A percentile compares a stretch with the other conserved stretches of the same genome.
These are phyloP conservation scores for Rutpela maculata DNA, from an alignment of 2,888 invertebrate genomes.

Conservation along the genomic window DNA sequence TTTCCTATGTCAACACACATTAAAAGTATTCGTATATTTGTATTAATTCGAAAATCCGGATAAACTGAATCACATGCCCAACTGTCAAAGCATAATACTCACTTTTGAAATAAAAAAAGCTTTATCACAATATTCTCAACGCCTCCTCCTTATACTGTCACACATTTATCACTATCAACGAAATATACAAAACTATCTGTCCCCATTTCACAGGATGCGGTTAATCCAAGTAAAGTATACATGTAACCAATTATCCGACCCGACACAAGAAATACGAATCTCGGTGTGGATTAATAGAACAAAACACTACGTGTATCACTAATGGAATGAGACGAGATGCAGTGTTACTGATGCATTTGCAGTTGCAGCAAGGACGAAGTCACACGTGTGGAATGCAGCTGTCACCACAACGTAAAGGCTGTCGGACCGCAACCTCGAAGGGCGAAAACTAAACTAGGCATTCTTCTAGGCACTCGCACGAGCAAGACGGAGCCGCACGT, in stretches of 20 bases:
- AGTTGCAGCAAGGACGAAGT: constrained; percentile 31
- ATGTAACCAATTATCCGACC: too few relatives aligned
- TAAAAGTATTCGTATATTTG: too few relatives aligned
- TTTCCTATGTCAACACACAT: neutral
- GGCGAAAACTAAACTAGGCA: constrained; percentile 35
- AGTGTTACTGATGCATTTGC: constrained; percentile 21
- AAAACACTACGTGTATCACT: constrained; percentile 20
- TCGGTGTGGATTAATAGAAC: neutral
- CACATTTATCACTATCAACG: constrained; percentile 21
- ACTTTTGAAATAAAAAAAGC: neutral
- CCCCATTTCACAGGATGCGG: neutral
- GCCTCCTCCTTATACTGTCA: constrained; percentile 4
- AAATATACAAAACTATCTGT: neutral
- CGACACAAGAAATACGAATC: constrained; percentile 4
- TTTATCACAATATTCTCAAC: neutral
- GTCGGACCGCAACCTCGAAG: constrained; percentile 29
- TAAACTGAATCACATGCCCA: neutral
- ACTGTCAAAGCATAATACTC: neutral
- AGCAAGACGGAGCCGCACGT: neutral
- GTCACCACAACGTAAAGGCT: constrained; percentile 28
- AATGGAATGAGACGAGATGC: constrained; percentile 5
- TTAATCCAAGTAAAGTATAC: neutral
- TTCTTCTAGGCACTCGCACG: constrained; percentile 23
- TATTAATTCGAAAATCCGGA: neutral
- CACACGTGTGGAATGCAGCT: constrained; percentile 40